Evolutionary conservation across 2,113 vertebrate genomes (phyloP).

Genomic region (Erythrolamprus reginae): DNA sequence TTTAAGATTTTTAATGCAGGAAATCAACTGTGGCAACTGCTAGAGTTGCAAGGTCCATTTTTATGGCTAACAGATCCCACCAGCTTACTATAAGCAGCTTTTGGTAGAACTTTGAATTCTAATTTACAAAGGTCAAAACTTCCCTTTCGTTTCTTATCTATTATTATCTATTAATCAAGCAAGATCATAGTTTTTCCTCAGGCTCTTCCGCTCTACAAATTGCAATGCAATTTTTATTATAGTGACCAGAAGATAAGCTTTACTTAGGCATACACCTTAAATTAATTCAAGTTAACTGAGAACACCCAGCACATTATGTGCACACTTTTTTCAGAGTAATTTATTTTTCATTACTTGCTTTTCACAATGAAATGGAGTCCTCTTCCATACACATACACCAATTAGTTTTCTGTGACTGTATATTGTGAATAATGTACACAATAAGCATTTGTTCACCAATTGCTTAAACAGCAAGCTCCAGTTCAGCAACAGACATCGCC

Average conservation of each 20-base stretch:
- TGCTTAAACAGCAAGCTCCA: constrained; percentile 46
- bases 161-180: neutral
- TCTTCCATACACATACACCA: too few species aligned
- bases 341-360: constrained; percentile 1
- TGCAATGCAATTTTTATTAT: neutral
- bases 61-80: neutral
- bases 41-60: neutral
- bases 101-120: neutral
- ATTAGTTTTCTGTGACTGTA: constrained; percentile 14
- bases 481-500: constrained; percentile 50
- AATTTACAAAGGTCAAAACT: constrained; percentile 22
- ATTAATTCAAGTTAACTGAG: constrained; percentile 28
- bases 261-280: constrained; percentile 18
- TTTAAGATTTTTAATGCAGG: neutral
- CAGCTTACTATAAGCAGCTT: neutral
- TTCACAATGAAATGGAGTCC: neutral
- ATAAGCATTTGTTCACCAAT: constrained; percentile 46
- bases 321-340: neutral
- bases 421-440: constrained; percentile 39
- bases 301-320: constrained; percentile 1
- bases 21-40: neutral
- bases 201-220: neutral
- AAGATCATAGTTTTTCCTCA: neutral
- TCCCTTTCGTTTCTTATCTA: neutral
- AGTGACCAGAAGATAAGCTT: constrained; percentile 5